A percentile compares a stretch with the other conserved stretches of the same genome.
These are phyloP conservation scores for Selene dorsalis DNA, from an alignment of 2,797 vertebrate species.

Conservation along the genomic window DNA sequence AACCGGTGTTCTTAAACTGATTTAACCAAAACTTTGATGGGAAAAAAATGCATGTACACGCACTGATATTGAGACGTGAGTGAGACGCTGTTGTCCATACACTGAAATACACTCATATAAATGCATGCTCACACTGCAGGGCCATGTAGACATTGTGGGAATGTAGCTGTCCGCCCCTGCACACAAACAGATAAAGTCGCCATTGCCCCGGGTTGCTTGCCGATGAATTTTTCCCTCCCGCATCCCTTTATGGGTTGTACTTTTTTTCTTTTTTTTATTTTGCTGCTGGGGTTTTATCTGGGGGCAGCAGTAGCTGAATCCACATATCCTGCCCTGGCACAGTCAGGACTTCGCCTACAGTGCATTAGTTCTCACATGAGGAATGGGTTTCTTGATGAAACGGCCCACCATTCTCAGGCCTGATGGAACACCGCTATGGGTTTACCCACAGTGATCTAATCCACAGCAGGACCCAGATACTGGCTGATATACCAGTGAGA, in stretches of 20 bases:
- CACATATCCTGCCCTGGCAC: constrained; percentile 67
- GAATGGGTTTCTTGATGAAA: constrained; percentile 80
- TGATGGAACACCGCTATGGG: constrained; percentile 74
- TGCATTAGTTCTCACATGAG: constrained; percentile 76
- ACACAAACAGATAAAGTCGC: constrained; percentile 71
- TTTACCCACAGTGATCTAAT: constrained; percentile 76
- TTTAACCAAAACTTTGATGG: constrained; percentile 33
- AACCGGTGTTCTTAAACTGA: constrained; percentile 3
- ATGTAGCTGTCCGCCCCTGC: constrained; percentile 70
- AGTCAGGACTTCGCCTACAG: constrained; percentile 67
- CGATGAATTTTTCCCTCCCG: constrained; percentile 59
- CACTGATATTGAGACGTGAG: constrained; percentile 38
- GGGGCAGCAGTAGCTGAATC: constrained; percentile 72
- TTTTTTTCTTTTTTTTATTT: constrained; percentile 68
- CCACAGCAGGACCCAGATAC: constrained; percentile 64
- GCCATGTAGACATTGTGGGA: constrained; percentile 57
- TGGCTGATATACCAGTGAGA: constrained; percentile 62
- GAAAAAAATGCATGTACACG: constrained; percentile 39
- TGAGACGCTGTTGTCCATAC: constrained; percentile 16
- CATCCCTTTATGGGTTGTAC: constrained; percentile 68
- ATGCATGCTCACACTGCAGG: constrained; percentile 66
- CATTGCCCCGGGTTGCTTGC: constrained; percentile 47
- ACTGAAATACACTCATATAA: constrained; percentile 59
- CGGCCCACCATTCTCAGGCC: constrained; percentile 64
- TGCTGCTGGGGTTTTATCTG: constrained; percentile 75